A percentile compares a stretch with the other conserved stretches of the same genome.
phyloP scores from a whole-genome alignment of 2,888 invertebrate species.

The Neoitamus cyanurus region DNA sequence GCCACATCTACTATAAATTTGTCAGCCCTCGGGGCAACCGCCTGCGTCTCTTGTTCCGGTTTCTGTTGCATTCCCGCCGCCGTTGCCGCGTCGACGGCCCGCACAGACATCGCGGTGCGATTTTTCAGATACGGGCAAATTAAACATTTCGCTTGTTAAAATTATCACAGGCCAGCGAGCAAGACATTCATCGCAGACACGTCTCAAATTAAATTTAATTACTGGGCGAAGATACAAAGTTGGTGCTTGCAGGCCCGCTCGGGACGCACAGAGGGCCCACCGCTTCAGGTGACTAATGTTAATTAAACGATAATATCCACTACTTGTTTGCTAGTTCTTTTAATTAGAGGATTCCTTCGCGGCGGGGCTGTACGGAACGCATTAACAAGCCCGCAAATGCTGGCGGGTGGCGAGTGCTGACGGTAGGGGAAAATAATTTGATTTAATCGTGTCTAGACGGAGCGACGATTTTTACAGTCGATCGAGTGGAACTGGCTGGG shows the following conservation, averaged over 20 bases:
- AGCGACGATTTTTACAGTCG: conserved; percentile 30
- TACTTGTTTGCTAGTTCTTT: conserved; percentile 42
- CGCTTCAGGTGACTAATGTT: conserved; percentile 40
- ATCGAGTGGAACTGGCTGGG: conserved; percentile 4
- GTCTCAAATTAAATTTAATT: conserved; percentile 39
- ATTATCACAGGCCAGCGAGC: conserved; percentile 32
- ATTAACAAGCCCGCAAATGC: conserved; percentile 18
- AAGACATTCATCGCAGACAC: conserved; percentile 27
- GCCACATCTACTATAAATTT: neutral
- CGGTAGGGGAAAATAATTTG: conserved; percentile 30
- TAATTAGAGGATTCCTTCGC: conserved; percentile 41
- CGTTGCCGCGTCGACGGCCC: neutral
- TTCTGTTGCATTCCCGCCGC: neutral
- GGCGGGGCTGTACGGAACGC: neutral
- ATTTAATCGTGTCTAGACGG: conserved; percentile 36
- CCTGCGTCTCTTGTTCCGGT: neutral
- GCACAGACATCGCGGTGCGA: neutral
- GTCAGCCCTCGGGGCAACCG: neutral
- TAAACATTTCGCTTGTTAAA: conserved; percentile 31
- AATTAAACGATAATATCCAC: conserved; percentile 43
- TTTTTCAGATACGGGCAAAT: conserved; percentile 26
- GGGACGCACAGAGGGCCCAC: neutral
- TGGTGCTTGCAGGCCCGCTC: neutral
- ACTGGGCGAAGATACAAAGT: neutral
- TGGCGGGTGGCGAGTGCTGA: neutral